Evolutionary conservation across 2,797 vertebrate species (phyloP), one percentile per base, ranked within the genome.

Genomic region (Pelochelys cantorii): DNA sequence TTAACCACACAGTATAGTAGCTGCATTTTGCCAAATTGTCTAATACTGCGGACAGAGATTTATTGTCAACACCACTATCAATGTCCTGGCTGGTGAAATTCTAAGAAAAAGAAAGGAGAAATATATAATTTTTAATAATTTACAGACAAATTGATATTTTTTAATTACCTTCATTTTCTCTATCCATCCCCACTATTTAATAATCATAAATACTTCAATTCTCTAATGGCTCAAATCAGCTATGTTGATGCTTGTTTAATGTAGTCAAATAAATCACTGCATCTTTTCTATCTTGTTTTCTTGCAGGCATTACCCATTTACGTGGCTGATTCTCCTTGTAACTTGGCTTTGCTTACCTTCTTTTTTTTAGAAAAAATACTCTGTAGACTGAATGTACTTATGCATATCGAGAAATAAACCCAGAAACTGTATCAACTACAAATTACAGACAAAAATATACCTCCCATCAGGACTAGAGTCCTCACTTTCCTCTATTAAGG

Each of bases 1-100:
- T 99, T 97, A 99, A 97, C 99, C 99, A 99, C 37, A 99, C 86
- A 93, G 95, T 98, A 97, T 99, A 99, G 96, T 98, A 98, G 88
- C 97, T 98, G 95, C 98, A 99, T 93, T 99, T 98, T 83, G 97
- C 98, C 96, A 99, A 97, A 86, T 97, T 96, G 89, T 97, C 97
- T 97, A 99, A 97, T 94, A 98, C 96, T 91, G 98, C 98, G 87
- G 98, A 98, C 75, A 98, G 88, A 34, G 96, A 91, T 74, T 90
- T 91, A 84, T 93, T 97, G 86, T 97, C 77, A 80, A 84, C 94
- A 84, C 90, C 78, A 23, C 37, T 97, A 88, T 92, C 84, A 75
- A 98, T 95, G 86, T 97, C 95, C 94, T 97, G 97, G 87, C 97
- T 95, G 3, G 97, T 98, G 95, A 99, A 97, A 94, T 97, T 98